phyloP scores from a whole-genome alignment of 2,888 invertebrate genomes.

The Eupithecia dodoneata region DNA sequence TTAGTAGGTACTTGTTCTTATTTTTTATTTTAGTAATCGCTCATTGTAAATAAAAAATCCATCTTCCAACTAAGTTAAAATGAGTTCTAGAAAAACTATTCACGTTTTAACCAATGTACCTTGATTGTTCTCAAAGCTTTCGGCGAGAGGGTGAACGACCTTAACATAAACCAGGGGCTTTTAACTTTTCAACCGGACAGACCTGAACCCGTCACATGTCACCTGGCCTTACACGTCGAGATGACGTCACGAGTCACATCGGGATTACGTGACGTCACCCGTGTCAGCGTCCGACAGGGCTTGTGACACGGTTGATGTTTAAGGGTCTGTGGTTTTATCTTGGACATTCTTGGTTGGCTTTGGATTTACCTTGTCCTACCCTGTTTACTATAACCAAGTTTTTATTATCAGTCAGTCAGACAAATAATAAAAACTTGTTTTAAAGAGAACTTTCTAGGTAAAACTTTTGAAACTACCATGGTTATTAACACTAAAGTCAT shows the following conservation, averaged over 20 bases:
- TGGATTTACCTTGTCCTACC: background rate
- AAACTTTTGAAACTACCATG: no score
- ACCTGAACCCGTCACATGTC: constrained; percentile 7
- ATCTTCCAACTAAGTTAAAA: background rate
- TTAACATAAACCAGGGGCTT: constrained; percentile 1
- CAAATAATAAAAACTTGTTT: background rate
- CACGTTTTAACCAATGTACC: background rate
- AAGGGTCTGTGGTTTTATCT: constrained; percentile 11
- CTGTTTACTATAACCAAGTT: no score
- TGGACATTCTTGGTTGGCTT: background rate
- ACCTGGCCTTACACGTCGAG: constrained; percentile 15
- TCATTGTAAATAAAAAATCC: no score
- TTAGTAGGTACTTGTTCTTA: background rate
- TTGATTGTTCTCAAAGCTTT: background rate
- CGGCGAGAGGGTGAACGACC: background rate
- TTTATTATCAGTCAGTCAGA: no score
- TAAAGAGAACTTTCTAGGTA: background rate
- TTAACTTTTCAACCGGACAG: constrained; percentile 9
- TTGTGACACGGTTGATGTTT: constrained; percentile 10
- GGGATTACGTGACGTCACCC: constrained; percentile 42
- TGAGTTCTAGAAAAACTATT: background rate
- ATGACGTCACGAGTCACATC: constrained; percentile 43
- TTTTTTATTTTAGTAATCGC: background rate
- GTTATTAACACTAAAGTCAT: no score
- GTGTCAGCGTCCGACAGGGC: constrained; percentile 25